Conservation (phyloP, 2,113 vertebrate genomes). For the Laticauda colubrina region DNA sequence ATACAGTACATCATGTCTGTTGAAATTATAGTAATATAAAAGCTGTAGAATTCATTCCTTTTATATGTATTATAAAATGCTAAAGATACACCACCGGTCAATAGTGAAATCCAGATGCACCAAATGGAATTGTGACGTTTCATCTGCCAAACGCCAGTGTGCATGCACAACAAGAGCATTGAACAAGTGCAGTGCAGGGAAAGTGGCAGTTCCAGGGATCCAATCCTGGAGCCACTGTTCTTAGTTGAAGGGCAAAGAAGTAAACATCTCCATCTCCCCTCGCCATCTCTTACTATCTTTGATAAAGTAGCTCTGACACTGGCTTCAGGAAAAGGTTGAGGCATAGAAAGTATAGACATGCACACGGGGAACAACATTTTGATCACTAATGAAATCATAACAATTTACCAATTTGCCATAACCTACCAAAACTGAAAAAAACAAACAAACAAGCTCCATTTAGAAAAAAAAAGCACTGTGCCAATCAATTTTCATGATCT, state of each 20-base stretch:
- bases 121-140: neutral
- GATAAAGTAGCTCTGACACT: neutral
- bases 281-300: no score
- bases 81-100: neutral
- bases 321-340: neutral
- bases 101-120: slow-evolving; percentile 15
- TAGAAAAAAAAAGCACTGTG: slow-evolving; percentile 26
- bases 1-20: slow-evolving; percentile 1
- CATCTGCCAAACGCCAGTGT: neutral
- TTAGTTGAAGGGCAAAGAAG: neutral
- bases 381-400: neutral
- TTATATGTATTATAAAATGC: slow-evolving; percentile 24
- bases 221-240: neutral
- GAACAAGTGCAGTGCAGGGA: neutral
- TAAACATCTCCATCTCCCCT: neutral
- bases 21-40: slow-evolving; percentile 1
- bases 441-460: neutral
- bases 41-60: neutral
- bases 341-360: neutral
- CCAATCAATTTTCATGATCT: neutral
- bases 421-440: neutral
- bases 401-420: neutral
- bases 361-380: neutral
- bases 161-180: neutral
- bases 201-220: neutral